Percentiles rank a stretch among this genome's conserved stretches.
These are phyloP conservation scores for Scolopax rusticola DNA, from an alignment of 2,797 vertebrate genomes.

Conservation along the genomic window DNA sequence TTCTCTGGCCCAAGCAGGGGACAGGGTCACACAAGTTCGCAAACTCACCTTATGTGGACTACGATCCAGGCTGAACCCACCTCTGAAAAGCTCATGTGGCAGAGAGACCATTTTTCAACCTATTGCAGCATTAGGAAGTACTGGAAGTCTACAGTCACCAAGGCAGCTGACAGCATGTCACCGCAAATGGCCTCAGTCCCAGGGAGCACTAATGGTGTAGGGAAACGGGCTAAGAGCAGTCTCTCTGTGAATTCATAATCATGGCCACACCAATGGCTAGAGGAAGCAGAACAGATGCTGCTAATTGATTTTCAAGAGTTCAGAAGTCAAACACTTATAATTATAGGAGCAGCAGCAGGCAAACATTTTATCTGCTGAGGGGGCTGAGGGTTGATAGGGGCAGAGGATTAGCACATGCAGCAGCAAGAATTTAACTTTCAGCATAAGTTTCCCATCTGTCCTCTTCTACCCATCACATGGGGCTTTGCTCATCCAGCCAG, in stretches of 20 bases:
- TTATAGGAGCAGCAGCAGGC: constrained; percentile 10
- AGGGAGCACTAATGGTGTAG: background rate
- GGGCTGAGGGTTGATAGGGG: background rate
- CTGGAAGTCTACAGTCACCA: background rate
- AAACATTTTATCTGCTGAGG: background rate
- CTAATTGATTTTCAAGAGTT: constrained; percentile 42
- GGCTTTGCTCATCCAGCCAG: background rate
- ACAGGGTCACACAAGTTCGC: background rate
- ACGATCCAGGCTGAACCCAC: background rate
- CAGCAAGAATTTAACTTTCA: background rate
- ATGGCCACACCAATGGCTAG: background rate
- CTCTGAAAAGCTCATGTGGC: background rate
- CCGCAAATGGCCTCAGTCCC: background rate
- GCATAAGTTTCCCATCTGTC: background rate
- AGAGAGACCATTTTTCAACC: background rate
- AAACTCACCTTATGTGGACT: background rate
- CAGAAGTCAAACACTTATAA: constrained; percentile 31
- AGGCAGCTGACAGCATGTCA: background rate
- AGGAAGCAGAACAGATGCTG: constrained; percentile 31
- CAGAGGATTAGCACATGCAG: background rate
- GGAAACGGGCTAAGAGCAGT: background rate
- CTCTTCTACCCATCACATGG: background rate
- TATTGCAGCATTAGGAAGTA: background rate
- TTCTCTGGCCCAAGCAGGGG: background rate
- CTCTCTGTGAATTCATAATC: background rate